Conservation (phyloP, 2,797 vertebrate genomes). For the Sebastolobus altivelis region DNA sequence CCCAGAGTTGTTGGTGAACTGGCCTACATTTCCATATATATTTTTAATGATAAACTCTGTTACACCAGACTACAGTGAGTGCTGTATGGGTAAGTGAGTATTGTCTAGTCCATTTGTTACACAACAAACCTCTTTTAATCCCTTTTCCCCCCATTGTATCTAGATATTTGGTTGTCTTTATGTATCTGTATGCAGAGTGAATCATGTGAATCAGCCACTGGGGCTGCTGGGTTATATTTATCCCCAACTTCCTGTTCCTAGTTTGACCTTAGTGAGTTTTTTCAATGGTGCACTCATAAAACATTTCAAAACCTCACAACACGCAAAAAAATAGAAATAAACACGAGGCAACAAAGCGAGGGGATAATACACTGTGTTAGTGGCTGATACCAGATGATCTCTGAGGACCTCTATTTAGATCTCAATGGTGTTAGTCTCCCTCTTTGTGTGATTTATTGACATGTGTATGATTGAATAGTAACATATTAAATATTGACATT, state of each 20-base stretch:
- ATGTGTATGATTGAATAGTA: slow-evolving; percentile 74
- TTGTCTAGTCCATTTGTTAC: slow-evolving; percentile 49
- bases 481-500: slow-evolving; percentile 80
- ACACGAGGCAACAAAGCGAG: slow-evolving; percentile 41
- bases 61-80: slow-evolving; percentile 54
- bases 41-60: slow-evolving; percentile 45
- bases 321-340: slow-evolving; percentile 24
- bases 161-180: slow-evolving; percentile 43
- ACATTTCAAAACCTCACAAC: slow-evolving; percentile 35
- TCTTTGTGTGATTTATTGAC: slow-evolving; percentile 75
- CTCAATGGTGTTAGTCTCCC: slow-evolving; percentile 53
- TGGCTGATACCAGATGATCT: slow-evolving; percentile 68
- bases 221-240: slow-evolving; percentile 41
- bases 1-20: slow-evolving; percentile 48
- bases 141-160: slow-evolving; percentile 28
- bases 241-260: slow-evolving; percentile 22
- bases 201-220: slow-evolving; percentile 66
- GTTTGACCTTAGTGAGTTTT: slow-evolving; percentile 18
- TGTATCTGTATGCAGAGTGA: slow-evolving; percentile 54
- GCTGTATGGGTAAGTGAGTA: slow-evolving; percentile 51
- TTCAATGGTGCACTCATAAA: slow-evolving; percentile 30
- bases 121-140: slow-evolving; percentile 51
- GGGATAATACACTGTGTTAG: slow-evolving; percentile 39
- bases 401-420: slow-evolving; percentile 55
- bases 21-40: slow-evolving; percentile 30